Base-by-base conservation (phyloP, 2,797 vertebrate species). In the Atherinosoma microstoma region DNA sequence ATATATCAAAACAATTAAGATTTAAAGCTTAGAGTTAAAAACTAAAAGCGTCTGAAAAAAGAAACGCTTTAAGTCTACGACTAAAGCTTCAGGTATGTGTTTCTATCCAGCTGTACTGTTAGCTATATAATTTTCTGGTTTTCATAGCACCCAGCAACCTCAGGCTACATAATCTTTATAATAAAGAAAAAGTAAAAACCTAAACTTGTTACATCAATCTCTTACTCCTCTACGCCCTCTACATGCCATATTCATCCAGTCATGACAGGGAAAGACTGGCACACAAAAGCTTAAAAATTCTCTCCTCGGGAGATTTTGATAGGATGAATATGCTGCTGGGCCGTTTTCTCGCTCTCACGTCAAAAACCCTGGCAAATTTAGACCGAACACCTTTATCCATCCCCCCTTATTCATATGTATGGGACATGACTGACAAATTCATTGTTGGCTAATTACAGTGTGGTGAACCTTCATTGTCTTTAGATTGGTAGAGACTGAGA, bases 391-490 rank as follows among this genome's bases (percentile, higher is more conserved):
- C 91, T 91, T 93, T 87, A 90, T 87, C 89, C 89, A 80, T 88
- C 91, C 89, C 86, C 85, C 90, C 90, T 92, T 92, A 92, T 93
- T 94, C 90, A 91, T 94, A 93, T 93, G 92, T 93, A 93, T 93
- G 90, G 92, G 88, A 82, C 84, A 85, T 94, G 93, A 93, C 85
- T 94, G 93, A 88, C 93, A 93, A 92, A 93, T 82, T 87, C 92
- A 93, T 94, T 95, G 94, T 94, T 61, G 91, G 88, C 75, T 95
- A 95, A 95, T 95, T 94, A 92, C 94, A 92, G 91, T 89, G 93
- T 92, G 92, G 90, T 90, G 92, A 91, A 90, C 89, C 87, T 87
- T 89, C 88, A 94, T 95, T 95, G 94, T 95, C 83, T 90, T 94
- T 91, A 94, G 93, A 94, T 86, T 94, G 94, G 93, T 92, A 79